A percentile compares a stretch with the other conserved stretches of the same genome.
These are phyloP conservation scores for Acinonyx jubatus DNA, from an alignment of 2,113 vertebrate genomes.

Conservation along the genomic window DNA sequence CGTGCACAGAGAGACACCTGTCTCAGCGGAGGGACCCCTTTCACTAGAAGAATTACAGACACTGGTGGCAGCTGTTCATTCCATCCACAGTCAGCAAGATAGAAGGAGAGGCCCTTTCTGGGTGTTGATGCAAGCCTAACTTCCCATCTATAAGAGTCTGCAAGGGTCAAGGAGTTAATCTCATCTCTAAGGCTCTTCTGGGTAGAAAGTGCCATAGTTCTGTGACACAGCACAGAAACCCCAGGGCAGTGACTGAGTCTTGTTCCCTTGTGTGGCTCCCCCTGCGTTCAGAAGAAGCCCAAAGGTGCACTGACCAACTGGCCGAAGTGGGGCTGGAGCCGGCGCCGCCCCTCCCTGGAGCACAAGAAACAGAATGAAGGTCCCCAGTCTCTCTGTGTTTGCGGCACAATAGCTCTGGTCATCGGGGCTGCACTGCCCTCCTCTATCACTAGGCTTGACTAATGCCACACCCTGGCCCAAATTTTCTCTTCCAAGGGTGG, in stretches of 20 bases:
- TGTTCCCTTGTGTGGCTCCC: too few species aligned
- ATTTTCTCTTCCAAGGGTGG: neutral
- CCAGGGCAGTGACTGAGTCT: neutral
- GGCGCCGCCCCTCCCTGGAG: neutral
- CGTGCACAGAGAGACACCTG: neutral
- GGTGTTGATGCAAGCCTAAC: neutral
- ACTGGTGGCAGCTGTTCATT: neutral
- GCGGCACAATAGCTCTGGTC: fast-evolving
- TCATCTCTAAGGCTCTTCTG: neutral
- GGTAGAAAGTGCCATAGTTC: fast-evolving
- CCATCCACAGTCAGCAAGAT: neutral
- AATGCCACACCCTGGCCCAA: neutral
- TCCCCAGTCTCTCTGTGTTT: fast-evolving
- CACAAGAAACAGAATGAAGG: neutral
- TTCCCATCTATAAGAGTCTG: neutral
- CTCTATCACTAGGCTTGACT: neutral
- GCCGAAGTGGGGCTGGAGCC: fast-evolving
- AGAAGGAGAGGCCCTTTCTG: neutral
- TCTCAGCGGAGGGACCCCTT: neutral
- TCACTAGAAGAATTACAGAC: neutral
- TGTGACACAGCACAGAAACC: neutral
- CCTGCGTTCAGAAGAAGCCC: neutral
- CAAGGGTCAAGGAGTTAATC: neutral
- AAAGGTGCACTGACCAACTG: neutral
- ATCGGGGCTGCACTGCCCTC: neutral